Evolutionary conservation across 2,888 invertebrate genomes (phyloP).

Genomic region (Caenorhabditis sp.): DNA sequence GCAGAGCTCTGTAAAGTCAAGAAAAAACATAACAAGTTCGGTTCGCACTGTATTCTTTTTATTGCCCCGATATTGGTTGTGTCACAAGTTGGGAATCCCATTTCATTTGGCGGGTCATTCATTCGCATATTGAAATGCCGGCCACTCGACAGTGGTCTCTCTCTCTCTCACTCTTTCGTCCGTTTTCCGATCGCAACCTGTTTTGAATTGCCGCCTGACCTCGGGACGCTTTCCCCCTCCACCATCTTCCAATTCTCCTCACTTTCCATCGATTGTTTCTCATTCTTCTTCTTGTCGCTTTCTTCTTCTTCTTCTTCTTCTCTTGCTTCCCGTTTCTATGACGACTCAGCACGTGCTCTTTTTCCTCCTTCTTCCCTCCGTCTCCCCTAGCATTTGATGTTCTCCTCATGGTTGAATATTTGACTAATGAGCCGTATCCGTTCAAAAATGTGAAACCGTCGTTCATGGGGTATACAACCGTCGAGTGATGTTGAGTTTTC

Average conservation of each 20-base stretch:
- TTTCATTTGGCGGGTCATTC: background rate
- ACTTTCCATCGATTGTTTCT: slow-evolving; percentile 9
- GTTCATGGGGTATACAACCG: slow-evolving; percentile 18
- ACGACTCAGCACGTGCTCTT: background rate
- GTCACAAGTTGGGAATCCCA: no score
- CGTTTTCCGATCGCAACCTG: slow-evolving; percentile 8
- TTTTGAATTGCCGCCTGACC: slow-evolving; percentile 27
- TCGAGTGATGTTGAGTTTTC: no score
- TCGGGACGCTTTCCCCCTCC: slow-evolving; percentile 1
- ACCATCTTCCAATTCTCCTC: slow-evolving; percentile 1
- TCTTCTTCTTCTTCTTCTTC: background rate
- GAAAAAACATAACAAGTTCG: no score
- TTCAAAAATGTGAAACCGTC: slow-evolving; percentile 28
- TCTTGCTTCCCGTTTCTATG: background rate
- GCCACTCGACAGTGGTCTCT: background rate
- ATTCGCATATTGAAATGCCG: background rate
- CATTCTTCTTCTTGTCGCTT: background rate
- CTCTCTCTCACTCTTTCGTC: no score
- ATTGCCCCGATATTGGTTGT: no score
- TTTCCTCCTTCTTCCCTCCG: slow-evolving; percentile 4
- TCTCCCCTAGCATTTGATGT: background rate
- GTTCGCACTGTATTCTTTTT: no score
- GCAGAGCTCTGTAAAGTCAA: no score
- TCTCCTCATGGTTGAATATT: slow-evolving; percentile 27
- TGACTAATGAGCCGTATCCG: slow-evolving; percentile 45